Evolutionary conservation across 1,140 invertebrate genomes (phyloP), one percentile per base, ranked within the genome.

Genomic region (Acromyrmex heyeri): DNA sequence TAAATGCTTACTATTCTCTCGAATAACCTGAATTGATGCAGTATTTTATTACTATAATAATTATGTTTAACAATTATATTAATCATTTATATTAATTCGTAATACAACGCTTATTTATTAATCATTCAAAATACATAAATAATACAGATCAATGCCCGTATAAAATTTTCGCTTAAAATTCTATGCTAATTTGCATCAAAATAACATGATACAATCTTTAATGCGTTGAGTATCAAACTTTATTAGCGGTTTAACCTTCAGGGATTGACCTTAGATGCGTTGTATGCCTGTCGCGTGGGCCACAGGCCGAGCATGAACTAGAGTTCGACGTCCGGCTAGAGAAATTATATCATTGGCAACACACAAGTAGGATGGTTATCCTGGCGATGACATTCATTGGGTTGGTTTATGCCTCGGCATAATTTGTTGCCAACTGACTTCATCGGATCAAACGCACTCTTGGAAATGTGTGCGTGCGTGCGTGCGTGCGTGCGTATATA

Each of bases 271-370:
- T 21, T 16, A 65, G 64, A 62, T 57, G 24, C 8, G 50, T 30
- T 34, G 64, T 27, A 53, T 55, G 27, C 7, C 24, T 48, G 50
- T 48, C 59, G 87, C 79, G 75, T 79, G 75, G 73, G 72, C 76
- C 72, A 75, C 55, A 14, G 59, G 30, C 59, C 12, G 24, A 34
- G 38, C 44, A 12, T 64, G 30, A 48, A 86, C 78, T 83, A 88
- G 90, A 91, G 92, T 93, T 93, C 92, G 92, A 93, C 90, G 92
- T 93, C 91, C 92, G 89, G 89, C 87, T 88, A 93, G 89, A 86
- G 88, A 90, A 92, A 93, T 92, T 88, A 91, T 93, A 90, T 88
- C 89, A 92, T 91, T 86, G 79, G 67, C 79, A 73, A 48, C 79
- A 55, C 24, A 44, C 65, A 72, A 72, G 79, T 82, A 73, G 79